Conservation (phyloP, 2,113 vertebrate genomes). For the Eonycteris spelaea region DNA sequence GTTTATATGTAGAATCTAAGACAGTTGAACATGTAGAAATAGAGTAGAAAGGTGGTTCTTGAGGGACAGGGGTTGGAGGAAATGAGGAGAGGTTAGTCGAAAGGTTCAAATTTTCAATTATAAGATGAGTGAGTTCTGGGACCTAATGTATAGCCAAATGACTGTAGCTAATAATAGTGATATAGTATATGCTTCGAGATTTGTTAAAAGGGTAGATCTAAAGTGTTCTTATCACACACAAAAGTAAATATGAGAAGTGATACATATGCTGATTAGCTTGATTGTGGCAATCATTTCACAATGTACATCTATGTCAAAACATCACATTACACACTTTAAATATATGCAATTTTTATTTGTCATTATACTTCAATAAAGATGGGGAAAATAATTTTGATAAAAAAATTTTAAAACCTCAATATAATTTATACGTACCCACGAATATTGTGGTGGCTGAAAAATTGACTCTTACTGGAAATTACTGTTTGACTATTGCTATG, state of each 20-base stretch:
- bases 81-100: neutral
- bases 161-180: neutral
- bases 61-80: neutral
- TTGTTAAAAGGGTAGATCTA: neutral
- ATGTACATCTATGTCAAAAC: neutral
- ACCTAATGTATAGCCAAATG: neutral
- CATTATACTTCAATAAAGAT: neutral
- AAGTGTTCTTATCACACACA: neutral
- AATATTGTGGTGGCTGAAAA: too few species aligned
- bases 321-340: neutral
- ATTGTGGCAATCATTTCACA: neutral
- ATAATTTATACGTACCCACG: too few species aligned
- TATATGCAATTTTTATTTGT: neutral
- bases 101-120: neutral
- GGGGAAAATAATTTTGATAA: neutral
- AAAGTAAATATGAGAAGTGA: neutral
- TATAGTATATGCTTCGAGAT: neutral
- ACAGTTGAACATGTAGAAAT: neutral
- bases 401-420: neutral
- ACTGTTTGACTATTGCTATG: too few species aligned
- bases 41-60: neutral
- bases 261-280: neutral
- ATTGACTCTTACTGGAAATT: too few species aligned
- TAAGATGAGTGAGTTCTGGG: neutral
- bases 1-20: neutral